A percentile compares a stretch with the other conserved stretches of the same genome.
Evolutionary conservation across 2,113 vertebrate genomes (phyloP).

Genomic region (Callorhinus ursinus): DNA sequence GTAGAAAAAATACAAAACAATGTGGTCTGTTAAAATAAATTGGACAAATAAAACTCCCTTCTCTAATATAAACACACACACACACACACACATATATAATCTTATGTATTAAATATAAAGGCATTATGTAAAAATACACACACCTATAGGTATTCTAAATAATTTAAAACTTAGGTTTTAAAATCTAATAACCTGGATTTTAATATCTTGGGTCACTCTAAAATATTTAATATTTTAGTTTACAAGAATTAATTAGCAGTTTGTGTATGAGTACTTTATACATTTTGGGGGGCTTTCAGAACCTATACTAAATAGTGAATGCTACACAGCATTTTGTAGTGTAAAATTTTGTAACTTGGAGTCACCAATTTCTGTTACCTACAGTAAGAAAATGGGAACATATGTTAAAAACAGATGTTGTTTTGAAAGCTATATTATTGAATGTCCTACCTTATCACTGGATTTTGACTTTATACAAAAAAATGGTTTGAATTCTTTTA

Average conservation of each 20-base stretch:
- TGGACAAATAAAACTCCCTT: neutral
- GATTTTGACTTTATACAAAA: slow-evolving; percentile 28
- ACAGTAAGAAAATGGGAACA: slow-evolving; percentile 47
- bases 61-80: neutral
- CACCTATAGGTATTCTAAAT: neutral
- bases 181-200: neutral
- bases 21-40: neutral
- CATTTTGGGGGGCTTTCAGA: neutral
- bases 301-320: slow-evolving; percentile 14
- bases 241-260: neutral
- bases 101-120: neutral
- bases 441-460: slow-evolving; percentile 22
- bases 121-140: neutral
- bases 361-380: slow-evolving; percentile 39
- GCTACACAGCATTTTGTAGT: neutral
- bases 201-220: neutral
- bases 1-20: neutral
- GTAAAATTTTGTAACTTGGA: slow-evolving; percentile 27
- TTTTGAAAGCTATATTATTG: slow-evolving; percentile 59
- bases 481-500: neutral
- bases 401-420: slow-evolving; percentile 61
- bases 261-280: neutral
- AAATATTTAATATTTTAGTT: slow-evolving; percentile 37
- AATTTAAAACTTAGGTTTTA: neutral
- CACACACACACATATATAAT: neutral